Evolutionary conservation across 2,797 vertebrate species (phyloP).

Genomic region (Xenops minutus): DNA sequence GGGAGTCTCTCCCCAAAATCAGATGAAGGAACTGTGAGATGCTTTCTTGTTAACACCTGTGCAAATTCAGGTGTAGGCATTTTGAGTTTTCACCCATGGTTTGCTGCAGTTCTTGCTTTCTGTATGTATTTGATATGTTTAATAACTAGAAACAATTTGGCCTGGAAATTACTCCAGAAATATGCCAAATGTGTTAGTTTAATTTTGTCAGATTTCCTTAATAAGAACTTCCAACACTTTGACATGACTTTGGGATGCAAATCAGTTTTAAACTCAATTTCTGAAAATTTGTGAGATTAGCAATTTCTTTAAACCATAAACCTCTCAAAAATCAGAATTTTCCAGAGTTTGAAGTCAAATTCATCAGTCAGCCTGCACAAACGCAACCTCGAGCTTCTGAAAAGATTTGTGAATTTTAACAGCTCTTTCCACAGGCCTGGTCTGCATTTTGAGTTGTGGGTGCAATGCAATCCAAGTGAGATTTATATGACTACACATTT

Average conservation of each 20-base stretch:
- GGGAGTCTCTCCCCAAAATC: not conserved
- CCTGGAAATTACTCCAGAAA: not conserved
- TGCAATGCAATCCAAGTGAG: conserved; percentile 14
- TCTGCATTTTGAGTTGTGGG: conserved; percentile 27
- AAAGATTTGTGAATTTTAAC: conserved; percentile 19
- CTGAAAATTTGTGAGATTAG: not conserved
- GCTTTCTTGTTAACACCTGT: not conserved
- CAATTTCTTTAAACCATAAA: not conserved
- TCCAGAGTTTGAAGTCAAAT: not conserved
- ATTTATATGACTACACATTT: conserved; percentile 41
- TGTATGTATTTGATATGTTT: not conserved
- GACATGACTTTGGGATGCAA: not conserved
- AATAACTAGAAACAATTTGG: not conserved
- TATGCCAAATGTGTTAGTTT: not conserved
- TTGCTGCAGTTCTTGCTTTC: not conserved
- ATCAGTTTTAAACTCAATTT: not conserved
- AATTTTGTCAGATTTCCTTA: not conserved
- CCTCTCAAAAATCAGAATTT: not conserved
- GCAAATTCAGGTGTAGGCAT: not conserved
- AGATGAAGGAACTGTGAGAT: not conserved
- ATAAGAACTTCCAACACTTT: not conserved
- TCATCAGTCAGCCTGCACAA: not conserved
- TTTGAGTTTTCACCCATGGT: not conserved
- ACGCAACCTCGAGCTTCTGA: not conserved
- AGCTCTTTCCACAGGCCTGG: not conserved